A percentile compares a stretch with the other conserved stretches of the same genome.
phyloP scores from a whole-genome alignment of 2,113 vertebrate species.

The Asarcornis scutulata region DNA sequence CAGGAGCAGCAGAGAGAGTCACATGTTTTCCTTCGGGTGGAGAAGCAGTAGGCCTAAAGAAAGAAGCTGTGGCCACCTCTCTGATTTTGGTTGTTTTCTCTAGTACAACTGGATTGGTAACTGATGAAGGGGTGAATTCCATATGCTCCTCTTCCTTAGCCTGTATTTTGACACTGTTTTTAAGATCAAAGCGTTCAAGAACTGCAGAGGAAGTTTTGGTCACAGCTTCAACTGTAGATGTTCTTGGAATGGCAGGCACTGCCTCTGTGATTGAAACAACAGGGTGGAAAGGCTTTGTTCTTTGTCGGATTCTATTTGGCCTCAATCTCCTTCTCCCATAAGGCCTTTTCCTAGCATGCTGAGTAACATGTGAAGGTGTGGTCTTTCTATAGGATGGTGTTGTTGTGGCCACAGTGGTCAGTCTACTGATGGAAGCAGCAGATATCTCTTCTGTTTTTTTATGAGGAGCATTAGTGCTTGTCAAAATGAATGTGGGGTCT shows the following conservation, averaged over 20 bases:
- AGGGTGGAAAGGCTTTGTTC: not conserved
- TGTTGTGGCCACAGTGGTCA: not conserved
- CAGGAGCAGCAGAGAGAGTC: not conserved
- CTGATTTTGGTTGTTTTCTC: not conserved
- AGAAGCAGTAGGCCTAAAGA: not conserved
- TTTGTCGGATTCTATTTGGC: constrained; percentile 76
- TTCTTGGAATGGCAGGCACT: not conserved
- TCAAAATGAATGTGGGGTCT: not conserved
- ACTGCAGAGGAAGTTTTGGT: not conserved
- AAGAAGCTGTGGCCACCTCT: not conserved
- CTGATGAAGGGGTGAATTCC: not conserved
- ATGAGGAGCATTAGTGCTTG: not conserved
- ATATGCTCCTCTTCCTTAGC: not conserved
- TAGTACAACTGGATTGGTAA: not conserved
- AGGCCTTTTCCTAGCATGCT: constrained; percentile 71
- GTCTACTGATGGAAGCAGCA: not conserved
- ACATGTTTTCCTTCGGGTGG: not conserved
- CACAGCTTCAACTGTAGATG: not conserved
- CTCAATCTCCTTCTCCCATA: constrained; percentile 72
- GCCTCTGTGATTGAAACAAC: not conserved
- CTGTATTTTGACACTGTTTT: not conserved
- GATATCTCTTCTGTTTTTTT: not conserved
- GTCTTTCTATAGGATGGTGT: not conserved
- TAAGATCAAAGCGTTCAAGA: not conserved
- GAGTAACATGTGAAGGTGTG: constrained; percentile 25